A percentile compares a stretch with the other conserved stretches of the same genome.
Conservation (phyloP, 2,113 vertebrate genomes). For the Macrotis lagotis region DNA sequence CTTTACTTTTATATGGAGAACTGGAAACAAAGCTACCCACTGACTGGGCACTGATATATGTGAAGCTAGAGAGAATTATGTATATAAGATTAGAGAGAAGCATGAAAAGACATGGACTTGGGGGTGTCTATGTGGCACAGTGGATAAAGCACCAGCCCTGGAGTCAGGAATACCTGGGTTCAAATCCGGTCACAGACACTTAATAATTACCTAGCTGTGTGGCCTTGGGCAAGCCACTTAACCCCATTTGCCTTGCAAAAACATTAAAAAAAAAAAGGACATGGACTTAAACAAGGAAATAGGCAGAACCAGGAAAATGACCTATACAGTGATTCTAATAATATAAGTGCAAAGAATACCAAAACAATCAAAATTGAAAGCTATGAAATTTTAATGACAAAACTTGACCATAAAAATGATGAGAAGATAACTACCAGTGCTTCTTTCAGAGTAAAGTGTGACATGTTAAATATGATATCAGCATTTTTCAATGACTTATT, state of each 20-base stretch:
- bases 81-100: neutral
- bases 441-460: neutral
- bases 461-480: neutral
- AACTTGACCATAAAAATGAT: neutral
- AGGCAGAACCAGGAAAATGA: neutral
- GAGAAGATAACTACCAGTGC: neutral
- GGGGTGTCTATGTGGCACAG: no score
- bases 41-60: neutral
- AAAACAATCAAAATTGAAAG: neutral
- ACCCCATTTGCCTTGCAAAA: no score
- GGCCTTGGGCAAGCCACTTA: no score
- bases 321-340: neutral
- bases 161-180: no score
- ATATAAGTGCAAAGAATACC: neutral
- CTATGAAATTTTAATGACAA: neutral
- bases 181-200: no score
- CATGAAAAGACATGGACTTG: neutral
- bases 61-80: neutral
- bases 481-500: neutral
- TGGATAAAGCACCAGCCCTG: no score
- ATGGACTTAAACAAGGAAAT: neutral
- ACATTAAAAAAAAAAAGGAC: no score
- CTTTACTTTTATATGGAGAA: neutral
- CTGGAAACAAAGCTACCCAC: neutral
- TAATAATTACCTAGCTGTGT: no score